These are phyloP conservation scores for Cheilosia grossa DNA, from an alignment of 2,888 invertebrate species.

Conservation along the genomic window DNA sequence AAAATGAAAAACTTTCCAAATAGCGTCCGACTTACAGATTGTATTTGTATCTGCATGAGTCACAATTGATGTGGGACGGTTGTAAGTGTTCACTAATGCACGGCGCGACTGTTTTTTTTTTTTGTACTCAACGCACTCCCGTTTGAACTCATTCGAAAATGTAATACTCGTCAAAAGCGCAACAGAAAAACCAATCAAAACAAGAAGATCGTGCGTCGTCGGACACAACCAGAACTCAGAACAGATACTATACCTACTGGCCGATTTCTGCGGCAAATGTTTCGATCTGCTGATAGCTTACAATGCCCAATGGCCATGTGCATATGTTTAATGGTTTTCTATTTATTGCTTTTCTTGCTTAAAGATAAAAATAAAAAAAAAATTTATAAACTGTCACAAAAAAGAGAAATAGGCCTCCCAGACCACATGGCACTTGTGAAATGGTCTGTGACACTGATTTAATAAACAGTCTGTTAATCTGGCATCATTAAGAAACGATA, in stretches of 20 bases:
- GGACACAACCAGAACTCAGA: conserved; percentile 40
- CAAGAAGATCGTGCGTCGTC: neutral
- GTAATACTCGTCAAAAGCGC: conserved; percentile 3
- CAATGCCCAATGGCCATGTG: conserved; percentile 40
- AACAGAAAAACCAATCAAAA: conserved; percentile 16
- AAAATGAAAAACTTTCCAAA: neutral
- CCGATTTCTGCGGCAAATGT: conserved; percentile 42
- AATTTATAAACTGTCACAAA: conserved; percentile 60
- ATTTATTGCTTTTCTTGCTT: conserved; percentile 35
- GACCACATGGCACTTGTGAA: conserved; percentile 42
- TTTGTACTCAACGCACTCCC: conserved; percentile 20
- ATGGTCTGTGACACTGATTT: conserved; percentile 21
- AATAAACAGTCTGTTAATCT: conserved; percentile 51
- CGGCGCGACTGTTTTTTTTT: conserved; percentile 30
- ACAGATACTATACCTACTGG: conserved; percentile 56
- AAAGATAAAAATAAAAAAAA: conserved; percentile 38
- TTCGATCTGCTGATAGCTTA: conserved; percentile 27
- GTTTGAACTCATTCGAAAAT: conserved; percentile 53
- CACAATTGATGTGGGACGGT: conserved; percentile 37
- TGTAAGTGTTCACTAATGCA: conserved; percentile 41
- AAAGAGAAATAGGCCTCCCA: conserved; percentile 17
- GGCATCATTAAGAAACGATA: neutral
- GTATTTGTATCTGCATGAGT: conserved; percentile 57
- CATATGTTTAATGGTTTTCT: conserved; percentile 44
- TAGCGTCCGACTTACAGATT: conserved; percentile 61